Conservation (phyloP, 2,797 vertebrate genomes). For the Helarctos malayanus region DNA sequence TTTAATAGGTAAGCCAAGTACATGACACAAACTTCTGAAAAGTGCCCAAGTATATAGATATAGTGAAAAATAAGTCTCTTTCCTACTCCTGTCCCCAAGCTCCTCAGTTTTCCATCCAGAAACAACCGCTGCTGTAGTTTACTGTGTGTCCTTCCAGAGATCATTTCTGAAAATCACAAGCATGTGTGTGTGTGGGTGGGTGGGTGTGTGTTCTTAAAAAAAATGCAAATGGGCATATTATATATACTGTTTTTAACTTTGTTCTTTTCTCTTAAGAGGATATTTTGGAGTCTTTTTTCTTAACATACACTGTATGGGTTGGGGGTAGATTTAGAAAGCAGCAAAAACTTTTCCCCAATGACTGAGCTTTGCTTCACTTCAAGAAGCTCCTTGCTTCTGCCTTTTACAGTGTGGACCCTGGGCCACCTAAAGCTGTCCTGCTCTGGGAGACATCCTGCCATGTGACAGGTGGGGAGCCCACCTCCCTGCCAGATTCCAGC, state of each 20-base stretch:
- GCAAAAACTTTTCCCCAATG: slow-evolving; percentile 18
- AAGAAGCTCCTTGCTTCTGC: background rate
- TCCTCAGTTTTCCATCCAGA: background rate
- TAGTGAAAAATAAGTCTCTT: background rate
- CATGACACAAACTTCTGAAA: background rate
- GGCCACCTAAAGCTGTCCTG: background rate
- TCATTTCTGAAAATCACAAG: background rate
- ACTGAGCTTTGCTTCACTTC: background rate
- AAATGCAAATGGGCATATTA: background rate
- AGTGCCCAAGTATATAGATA: background rate
- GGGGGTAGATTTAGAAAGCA: slow-evolving; percentile 4
- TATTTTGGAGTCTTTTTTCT: background rate
- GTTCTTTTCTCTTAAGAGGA: slow-evolving; percentile 26
- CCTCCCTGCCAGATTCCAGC: background rate
- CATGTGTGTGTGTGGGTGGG: background rate
- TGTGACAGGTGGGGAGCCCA: background rate
- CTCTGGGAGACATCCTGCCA: background rate
- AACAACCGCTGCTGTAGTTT: background rate
- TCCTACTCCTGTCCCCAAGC: background rate
- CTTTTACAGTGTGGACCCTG: no score
- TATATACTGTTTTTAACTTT: slow-evolving; percentile 30
- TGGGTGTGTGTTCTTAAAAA: background rate
- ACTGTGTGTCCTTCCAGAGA: background rate
- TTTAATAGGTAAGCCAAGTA: slow-evolving; percentile 29
- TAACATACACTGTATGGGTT: background rate